Evolutionary conservation across 2,888 invertebrate species (phyloP), one percentile per base, ranked within the genome.

Genomic region (Deroplatys truncata): DNA sequence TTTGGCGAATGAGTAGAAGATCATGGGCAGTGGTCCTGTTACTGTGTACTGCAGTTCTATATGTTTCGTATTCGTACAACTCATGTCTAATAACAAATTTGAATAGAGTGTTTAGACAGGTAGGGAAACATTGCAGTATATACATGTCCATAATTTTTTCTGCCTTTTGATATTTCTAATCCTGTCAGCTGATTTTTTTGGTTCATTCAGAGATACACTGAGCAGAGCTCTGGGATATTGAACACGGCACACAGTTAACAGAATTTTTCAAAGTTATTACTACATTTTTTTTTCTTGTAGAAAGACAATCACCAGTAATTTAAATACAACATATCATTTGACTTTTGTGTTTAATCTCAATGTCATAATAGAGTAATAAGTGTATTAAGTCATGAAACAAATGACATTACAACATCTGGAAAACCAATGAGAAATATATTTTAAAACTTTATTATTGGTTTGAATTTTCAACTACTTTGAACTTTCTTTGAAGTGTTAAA

Each of bases 11-110:
- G 88, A 91, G 89, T 83, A 91, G 89, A 85, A 90, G 90, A 85
- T 91, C 90, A 86, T 90, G 91, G 88, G 88, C 89, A 72, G 72
- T 91, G 91, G 94, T 93, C 89, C 92, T 94, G 91, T 90, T 94
- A 87, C 92, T 94, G 91, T 95, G 94, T 91, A 92, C 94, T 91
- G 93, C 94, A 91, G 94, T 95, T 89, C 93, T 95, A 91, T 95
- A 95, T 92, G 93, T 95, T 91, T 94, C 95, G n/a, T 95, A 95
- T 92, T 94, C 94, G 86, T 95, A 95, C 92, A 95, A 95, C 92
- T 94, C 95, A 85, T 95, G 95, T 92, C 92, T 95, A 88, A 93
- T 95, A 89, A 93, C 94, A 88, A 95, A 94, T 92, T 93, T 95
- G 91, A 94, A 94, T 91, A 94, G 94, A 92, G 94, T 94, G 86